Conservation (phyloP, 2,888 invertebrate genomes). For the Calliopum simillimum region DNA sequence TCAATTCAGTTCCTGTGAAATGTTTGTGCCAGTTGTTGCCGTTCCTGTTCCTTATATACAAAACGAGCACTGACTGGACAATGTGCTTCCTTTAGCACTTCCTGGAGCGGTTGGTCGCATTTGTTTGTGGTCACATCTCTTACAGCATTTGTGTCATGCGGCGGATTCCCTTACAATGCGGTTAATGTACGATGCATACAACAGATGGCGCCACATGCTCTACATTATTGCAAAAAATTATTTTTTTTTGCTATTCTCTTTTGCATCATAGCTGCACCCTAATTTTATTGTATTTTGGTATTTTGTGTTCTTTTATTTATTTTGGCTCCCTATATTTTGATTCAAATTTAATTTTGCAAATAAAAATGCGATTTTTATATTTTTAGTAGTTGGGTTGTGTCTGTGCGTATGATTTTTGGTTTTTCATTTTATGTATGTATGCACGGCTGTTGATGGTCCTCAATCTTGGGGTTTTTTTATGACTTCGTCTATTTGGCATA, state of each 20-base stretch:
- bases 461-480: too few species aligned
- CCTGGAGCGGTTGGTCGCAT: not conserved
- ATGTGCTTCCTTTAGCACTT: not conserved
- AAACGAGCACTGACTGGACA: too few species aligned
- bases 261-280: not conserved
- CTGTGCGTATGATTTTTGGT: too few species aligned
- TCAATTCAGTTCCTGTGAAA: too few species aligned
- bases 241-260: not conserved
- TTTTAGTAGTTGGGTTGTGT: constrained; percentile 3
- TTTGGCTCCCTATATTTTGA: not conserved
- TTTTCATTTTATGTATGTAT: too few species aligned
- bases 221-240: constrained; percentile 7
- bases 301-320: not conserved
- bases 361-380: not conserved
- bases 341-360: not conserved
- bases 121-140: not conserved
- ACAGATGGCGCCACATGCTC: constrained; percentile 44
- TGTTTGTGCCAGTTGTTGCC: too few species aligned
- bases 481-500: too few species aligned
- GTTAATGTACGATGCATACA: constrained; percentile 3
- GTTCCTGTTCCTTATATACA: too few species aligned
- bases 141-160: constrained; percentile 15
- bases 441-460: too few species aligned
- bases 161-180: constrained; percentile 2
- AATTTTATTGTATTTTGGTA: constrained; percentile 3